Evolutionary conservation across 2,797 vertebrate genomes (phyloP), one percentile per base, ranked within the genome.

Genomic region (Lagorchestes hirsutus): DNA sequence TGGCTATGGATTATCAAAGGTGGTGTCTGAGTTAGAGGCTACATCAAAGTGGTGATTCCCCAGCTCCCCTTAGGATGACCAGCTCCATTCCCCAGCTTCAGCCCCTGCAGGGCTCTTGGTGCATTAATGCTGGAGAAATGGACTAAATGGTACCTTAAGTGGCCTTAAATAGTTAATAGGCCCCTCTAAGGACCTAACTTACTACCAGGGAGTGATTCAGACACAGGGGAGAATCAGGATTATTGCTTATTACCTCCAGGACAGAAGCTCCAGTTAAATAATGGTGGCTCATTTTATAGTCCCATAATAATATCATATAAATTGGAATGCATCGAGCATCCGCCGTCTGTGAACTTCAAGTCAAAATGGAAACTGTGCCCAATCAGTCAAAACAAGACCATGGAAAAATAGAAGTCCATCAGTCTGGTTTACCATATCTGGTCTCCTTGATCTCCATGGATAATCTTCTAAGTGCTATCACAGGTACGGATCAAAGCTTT

Each of bases 151-250:
- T 92, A 93, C 92, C 97, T 90, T 95, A 97, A 98, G 52, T 96
- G 58, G 34, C 52, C 97, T 97, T 97, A 96, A 97, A 96, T 92
- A 93, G 93, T 96, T 97, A 95, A 96, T 92, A 95, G 90, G 52
- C 11, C 40, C 93, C 56, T 92, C 40, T 54, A 93, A 95, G 56
- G 56, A 93, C 55, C 93, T 90, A n/a, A 27, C 46, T 92, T 97
- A 50, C 67, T 95, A 56, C 55, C 55, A 50, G 40, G 29, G 74
- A 96, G 27, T 8, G 50, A 54, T 95, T 95, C 91, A 96, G 93
- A 90, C 34, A 93, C 55, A 54, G 46, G 54, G 90, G 46, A 54
- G 40, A 90, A 55, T 1, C 0, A n/a, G 3, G 59, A 46, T 62
- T 59, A 90, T 46, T 58, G 55, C 27, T 93, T 91, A 59, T 91